Evolutionary conservation across 2,888 invertebrate species (phyloP), one percentile per base, ranked within the genome.

Genomic region (Lapara coniferarum): DNA sequence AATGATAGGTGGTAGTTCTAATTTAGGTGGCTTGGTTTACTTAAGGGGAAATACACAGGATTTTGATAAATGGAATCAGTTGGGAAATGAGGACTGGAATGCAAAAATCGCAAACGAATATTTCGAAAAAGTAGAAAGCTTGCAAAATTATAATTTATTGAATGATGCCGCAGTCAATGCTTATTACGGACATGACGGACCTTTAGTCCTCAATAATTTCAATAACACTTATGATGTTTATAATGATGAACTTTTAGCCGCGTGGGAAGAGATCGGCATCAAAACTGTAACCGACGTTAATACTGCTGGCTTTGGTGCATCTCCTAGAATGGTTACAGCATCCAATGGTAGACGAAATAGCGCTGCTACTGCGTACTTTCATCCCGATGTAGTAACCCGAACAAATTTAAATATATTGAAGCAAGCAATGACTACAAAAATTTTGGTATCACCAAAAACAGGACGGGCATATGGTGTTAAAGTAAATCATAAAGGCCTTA

Each of bases 11-110:
- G 95, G 95, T 0, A 86, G 89, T 0, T 93, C 94, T 16, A 86
- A 86, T 7, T 81, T 95, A 13, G 95, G 95, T 77, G 94, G 86
- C n/a, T 94, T 95, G 89, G 79, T 95, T 44, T 95, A 94, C 74
- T 81, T 94, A 8, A 89, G 90, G n/a, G 95, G 95, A 0, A 90
- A 87, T 72, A 77, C 77, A 0, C 73, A 78, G 1, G 94, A 95
- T 74, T 95, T 91, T 71, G 84, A 92, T 67, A 79, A 82, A 44
- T 95, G 95, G 95, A 86, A 87, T 37, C 76, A 78, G 0, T 73
- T 84, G 16, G 94, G 94, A 6, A 94, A 95, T 69, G 58, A 76
- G 0, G 94, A 78, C 59, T 81, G 79, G 79, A 71, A 74, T 66
- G 71, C 72, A n/a, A 57, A 77, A 2, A 67, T 72, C 16, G 71